Evolutionary conservation across 1,140 invertebrate species (phyloP).

Genomic region (Drosophila sulfurigaster): DNA sequence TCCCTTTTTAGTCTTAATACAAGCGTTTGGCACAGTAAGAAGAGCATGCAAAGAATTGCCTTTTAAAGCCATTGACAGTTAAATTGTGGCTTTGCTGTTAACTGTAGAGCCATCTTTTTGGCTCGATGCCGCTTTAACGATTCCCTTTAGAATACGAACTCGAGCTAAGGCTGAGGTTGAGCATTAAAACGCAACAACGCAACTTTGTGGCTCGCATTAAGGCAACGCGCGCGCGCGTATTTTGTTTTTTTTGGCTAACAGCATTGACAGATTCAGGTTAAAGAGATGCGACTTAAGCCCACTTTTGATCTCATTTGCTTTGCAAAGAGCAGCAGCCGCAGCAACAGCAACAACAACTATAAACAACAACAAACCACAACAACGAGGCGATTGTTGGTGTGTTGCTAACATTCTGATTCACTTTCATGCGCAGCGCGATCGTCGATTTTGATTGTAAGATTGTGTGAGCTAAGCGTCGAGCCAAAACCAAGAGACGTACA

Average conservation of each 20-base stretch:
- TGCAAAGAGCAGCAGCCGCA: constrained; percentile 54
- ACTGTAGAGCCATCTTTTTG: constrained; percentile 5
- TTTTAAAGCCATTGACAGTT: background rate
- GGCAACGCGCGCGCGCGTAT: constrained; percentile 17
- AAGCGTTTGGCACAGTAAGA: background rate
- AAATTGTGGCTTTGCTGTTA: constrained; percentile 1
- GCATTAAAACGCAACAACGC: constrained; percentile 29
- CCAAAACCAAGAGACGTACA: constrained; percentile 43
- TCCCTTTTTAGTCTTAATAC: background rate
- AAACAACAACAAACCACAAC: constrained; percentile 28
- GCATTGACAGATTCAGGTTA: constrained; percentile 76
- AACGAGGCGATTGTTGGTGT: background rate
- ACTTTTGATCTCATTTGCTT: constrained; percentile 81
- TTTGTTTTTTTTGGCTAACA: constrained; percentile 45
- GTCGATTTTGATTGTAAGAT: constrained; percentile 51
- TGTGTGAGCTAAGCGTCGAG: constrained; percentile 38
- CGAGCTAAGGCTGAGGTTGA: background rate
- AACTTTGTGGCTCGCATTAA: constrained; percentile 7
- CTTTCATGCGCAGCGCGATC: constrained; percentile 76
- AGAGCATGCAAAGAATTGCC: background rate
- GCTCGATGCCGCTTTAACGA: constrained; percentile 7
- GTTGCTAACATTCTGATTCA: constrained; percentile 74
- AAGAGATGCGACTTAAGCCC: constrained; percentile 79
- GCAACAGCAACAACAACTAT: constrained; percentile 26
- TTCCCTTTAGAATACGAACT: constrained; percentile 14